A percentile compares a stretch with the other conserved stretches of the same genome.
Conservation (phyloP, 2,113 vertebrate genomes). For the Mustela lutreola region DNA sequence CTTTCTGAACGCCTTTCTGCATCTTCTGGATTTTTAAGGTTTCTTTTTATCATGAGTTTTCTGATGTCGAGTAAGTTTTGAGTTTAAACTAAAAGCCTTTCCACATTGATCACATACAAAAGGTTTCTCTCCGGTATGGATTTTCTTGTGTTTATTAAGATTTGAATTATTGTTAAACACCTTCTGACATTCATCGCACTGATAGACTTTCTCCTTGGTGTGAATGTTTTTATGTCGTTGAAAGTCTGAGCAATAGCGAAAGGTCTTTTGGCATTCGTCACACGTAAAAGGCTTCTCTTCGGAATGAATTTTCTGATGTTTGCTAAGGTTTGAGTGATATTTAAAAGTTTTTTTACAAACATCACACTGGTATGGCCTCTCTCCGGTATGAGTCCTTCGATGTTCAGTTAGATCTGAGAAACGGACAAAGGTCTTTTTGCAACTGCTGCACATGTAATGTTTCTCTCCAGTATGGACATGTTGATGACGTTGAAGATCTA, state of each 20-base stretch:
- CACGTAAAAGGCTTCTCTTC: conserved; percentile 10
- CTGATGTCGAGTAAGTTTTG: conserved; percentile 36
- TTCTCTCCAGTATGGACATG: not conserved
- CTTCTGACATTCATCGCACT: conserved; percentile 49
- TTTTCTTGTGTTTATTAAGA: conserved; percentile 60
- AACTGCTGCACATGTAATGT: not conserved
- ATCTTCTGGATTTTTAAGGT: not conserved
- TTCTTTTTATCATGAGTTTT: conserved; percentile 59
- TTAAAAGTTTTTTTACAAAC: conserved; percentile 37
- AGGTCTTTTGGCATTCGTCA: conserved; percentile 5
- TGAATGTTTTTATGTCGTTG: conserved; percentile 37
- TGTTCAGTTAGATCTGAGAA: conserved; percentile 9
- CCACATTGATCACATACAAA: conserved; percentile 50
- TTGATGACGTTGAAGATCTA: conserved; percentile 41
- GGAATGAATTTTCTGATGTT: conserved; percentile 48
- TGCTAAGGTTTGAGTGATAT: not conserved
- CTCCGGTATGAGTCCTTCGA: not conserved
- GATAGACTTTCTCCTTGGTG: conserved; percentile 21
- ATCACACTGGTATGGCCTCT: conserved; percentile 14
- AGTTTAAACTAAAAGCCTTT: conserved; percentile 59
- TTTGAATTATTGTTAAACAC: conserved; percentile 53
- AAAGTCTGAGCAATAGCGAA: not conserved
- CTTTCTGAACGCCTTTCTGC: not conserved
- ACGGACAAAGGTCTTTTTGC: conserved; percentile 48
- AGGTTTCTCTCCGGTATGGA: conserved; percentile 37